These are phyloP conservation scores for Carabus problematicus DNA, from an alignment of 2,888 invertebrate genomes.

Conservation along the genomic window DNA sequence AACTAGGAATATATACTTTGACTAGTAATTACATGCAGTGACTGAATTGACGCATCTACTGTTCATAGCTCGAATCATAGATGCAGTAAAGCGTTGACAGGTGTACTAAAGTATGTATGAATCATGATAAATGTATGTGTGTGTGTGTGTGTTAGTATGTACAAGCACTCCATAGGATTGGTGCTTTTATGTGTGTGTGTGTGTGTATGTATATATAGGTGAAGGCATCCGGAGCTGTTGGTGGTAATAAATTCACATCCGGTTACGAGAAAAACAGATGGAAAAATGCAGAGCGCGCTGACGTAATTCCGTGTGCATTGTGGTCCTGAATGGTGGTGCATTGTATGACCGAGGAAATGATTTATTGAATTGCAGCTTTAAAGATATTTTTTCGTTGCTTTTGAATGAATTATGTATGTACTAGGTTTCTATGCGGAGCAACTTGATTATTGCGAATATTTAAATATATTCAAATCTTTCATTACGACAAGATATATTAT, in stretches of 20 bases:
- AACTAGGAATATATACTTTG: too few relatives aligned
- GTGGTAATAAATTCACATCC: conserved; percentile 27
- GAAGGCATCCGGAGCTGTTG: neutral
- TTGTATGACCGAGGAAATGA: conserved; percentile 1
- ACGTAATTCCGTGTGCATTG: conserved; percentile 34
- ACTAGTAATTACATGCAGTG: too few relatives aligned
- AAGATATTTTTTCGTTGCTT: conserved; percentile 4
- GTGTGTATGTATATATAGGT: neutral
- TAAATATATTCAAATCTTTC: too few relatives aligned
- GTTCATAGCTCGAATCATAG: too few relatives aligned
- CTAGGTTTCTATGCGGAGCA: neutral
- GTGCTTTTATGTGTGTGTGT: neutral
- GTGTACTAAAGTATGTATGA: too few relatives aligned
- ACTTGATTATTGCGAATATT: too few relatives aligned
- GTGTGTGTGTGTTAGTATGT: too few relatives aligned
- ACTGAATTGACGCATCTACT: too few relatives aligned
- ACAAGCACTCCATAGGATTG: neutral
- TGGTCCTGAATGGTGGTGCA: conserved; percentile 15
- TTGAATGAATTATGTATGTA: neutral
- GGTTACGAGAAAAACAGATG: conserved; percentile 32
- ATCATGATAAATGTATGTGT: too few relatives aligned
- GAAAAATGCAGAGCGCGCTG: conserved; percentile 37
- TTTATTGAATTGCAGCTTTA: conserved; percentile 6
- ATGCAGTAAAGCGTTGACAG: too few relatives aligned
- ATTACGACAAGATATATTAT: too few relatives aligned